phyloP scores from a whole-genome alignment of 2,888 invertebrate genomes.

The Desoria tigrina region DNA sequence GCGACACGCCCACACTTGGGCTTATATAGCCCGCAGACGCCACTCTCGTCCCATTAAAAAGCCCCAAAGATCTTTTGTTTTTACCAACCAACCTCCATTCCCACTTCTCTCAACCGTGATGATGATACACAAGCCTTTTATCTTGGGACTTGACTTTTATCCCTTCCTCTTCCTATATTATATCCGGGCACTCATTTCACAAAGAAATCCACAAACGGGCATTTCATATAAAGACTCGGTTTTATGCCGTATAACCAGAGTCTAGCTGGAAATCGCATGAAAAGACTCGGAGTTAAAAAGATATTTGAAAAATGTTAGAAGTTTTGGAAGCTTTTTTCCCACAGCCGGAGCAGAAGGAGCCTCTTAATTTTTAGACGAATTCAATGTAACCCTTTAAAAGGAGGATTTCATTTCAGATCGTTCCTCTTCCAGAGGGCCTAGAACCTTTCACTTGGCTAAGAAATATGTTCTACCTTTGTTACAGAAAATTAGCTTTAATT shows the following conservation, averaged over 20 bases:
- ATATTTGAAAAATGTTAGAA: too few relatives aligned
- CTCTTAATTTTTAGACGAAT: neutral
- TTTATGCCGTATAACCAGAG: too few relatives aligned
- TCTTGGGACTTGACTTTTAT: slow-evolving; percentile 29
- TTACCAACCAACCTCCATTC: slow-evolving; percentile 45
- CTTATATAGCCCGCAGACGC: slow-evolving; percentile 53
- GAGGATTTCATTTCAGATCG: neutral
- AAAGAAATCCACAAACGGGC: too few relatives aligned
- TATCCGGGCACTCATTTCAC: neutral
- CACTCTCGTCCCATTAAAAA: slow-evolving; percentile 54
- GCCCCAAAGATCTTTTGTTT: slow-evolving; percentile 52
- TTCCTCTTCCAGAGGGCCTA: neutral
- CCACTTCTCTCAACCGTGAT: slow-evolving; percentile 45
- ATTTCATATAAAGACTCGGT: too few relatives aligned
- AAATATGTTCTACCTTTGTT: slow-evolving; percentile 8
- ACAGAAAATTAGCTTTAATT: slow-evolving; percentile 19
- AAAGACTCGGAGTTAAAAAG: too few relatives aligned
- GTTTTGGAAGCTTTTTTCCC: too few relatives aligned
- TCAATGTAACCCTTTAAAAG: slow-evolving; percentile 1
- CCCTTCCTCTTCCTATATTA: slow-evolving; percentile 26
- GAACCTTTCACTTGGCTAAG: neutral
- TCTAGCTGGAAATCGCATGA: too few relatives aligned
- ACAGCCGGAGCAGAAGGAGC: too few relatives aligned
- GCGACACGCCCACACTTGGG: slow-evolving; percentile 54
- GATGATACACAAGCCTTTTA: slow-evolving; percentile 38